Base-by-base conservation (phyloP, 2,113 vertebrate species). In the Seriola aureovittata region DNA sequence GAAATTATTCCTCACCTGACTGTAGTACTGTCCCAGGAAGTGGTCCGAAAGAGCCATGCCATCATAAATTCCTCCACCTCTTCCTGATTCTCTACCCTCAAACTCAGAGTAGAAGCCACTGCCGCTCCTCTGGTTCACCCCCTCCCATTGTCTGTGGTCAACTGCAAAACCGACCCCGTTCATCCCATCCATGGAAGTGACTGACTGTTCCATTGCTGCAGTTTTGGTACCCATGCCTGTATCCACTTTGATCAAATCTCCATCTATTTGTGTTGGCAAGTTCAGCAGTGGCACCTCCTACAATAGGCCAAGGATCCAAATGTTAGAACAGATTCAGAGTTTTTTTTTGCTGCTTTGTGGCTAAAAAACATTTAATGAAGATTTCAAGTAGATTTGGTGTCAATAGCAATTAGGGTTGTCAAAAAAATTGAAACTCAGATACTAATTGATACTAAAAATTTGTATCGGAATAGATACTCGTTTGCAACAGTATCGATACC, bases 21-120 rank as follows among this genome's bases (percentile, higher is more conserved):
- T 73, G 76, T 94, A 96, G 86, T 95, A 95, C 5, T 91, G 34
- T 44, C 2, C 16, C 63, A 96, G 76, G 70, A 88, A 78, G 50
- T 65, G 17, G 4, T 89, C 81, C 63, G 92, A 71, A 3, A 95
- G 67, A n/a, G 91, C 93, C 1, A 95, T 91, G 58, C 86, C 84
- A 0, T 87, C 85, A 66, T 80, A 88, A 12, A 75, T 7, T 64
- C 57, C 44, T 72, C 52, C 68, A n/a, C 57, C 70, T 60, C 12
- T 70, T 60, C 40, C 38, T 38, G 66, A 70, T 57, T 78, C 69
- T 59, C 40, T n/a, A 58, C 32, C 16, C 4, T 81, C 80, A 60
- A 55, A 81, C 44, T 66, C 65, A 5, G 74, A 42, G 8, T 52
- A 44, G 23, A 74, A 48, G 29, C 9, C 77, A 21, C 42, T 71